These are phyloP conservation scores for Microhierax caerulescens DNA, from an alignment of 2,797 vertebrate genomes.

Conservation along the genomic window DNA sequence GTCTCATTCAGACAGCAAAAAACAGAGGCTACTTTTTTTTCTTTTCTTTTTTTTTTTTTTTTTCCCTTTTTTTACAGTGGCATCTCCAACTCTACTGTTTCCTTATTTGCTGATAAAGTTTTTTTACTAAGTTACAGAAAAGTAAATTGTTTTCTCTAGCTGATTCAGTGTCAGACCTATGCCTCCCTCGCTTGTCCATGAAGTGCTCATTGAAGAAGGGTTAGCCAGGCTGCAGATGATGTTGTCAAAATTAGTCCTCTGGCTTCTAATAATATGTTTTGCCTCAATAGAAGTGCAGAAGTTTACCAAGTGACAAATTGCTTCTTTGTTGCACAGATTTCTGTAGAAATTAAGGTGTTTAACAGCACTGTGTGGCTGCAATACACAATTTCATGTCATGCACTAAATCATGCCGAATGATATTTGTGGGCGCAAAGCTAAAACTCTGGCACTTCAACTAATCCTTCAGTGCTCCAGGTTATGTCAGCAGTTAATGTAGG, in stretches of 20 bases:
- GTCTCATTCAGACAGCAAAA: background rate
- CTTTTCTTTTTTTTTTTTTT: fast-evolving
- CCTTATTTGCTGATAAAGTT: background rate
- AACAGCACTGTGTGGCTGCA: background rate
- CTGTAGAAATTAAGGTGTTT: background rate
- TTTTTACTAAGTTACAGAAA: background rate
- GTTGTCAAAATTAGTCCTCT: background rate
- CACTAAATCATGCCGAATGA: background rate
- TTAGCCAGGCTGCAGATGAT: background rate
- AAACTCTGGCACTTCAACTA: background rate
- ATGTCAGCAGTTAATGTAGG: background rate
- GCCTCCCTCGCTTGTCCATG: background rate
- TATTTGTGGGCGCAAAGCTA: background rate
- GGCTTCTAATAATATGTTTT: background rate
- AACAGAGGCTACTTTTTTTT: background rate
- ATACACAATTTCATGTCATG: background rate
- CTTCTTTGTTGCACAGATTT: background rate
- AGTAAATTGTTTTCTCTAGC: background rate
- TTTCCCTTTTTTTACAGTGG: background rate
- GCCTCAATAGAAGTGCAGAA: background rate
- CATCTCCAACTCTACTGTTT: background rate
- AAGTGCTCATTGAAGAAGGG: background rate
- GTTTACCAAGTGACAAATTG: background rate
- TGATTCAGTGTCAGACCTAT: background rate
- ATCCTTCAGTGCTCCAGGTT: background rate